Percentiles rank a stretch among this genome's conserved stretches.
Evolutionary conservation across 2,797 vertebrate genomes (phyloP).

Genomic region (Notoglanidium macrostoma): DNA sequence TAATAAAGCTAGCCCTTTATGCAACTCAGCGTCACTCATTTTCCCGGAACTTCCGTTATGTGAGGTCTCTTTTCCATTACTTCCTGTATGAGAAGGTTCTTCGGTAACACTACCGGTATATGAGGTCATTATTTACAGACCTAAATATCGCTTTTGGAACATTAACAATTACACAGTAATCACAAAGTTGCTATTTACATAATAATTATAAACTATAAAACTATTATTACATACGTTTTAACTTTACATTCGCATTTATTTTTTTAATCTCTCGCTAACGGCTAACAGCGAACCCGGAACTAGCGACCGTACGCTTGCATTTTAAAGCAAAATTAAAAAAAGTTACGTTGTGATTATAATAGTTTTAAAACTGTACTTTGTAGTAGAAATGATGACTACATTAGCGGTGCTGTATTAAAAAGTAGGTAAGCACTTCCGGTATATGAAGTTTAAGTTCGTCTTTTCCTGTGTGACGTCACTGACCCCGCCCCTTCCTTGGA

Average conservation of each 20-base stretch:
- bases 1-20: neutral
- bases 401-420: no score
- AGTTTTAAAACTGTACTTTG: neutral
- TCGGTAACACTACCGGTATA: neutral
- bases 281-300: neutral
- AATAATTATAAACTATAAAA: neutral
- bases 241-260: neutral
- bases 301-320: neutral
- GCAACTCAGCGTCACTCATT: fast-evolving
- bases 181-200: no score
- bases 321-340: neutral
- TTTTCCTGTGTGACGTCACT: neutral
- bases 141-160: neutral
- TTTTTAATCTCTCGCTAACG: neutral
- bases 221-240: neutral
- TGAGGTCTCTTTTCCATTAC: no score
- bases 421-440: fast-evolving
- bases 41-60: neutral
- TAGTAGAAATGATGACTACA: no score
- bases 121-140: neutral
- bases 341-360: no score
- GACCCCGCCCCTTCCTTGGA: constrained; percentile 58
- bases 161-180: neutral
- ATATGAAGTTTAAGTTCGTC: neutral
- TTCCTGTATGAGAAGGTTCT: neutral